phyloP scores from a whole-genome alignment of 2,113 vertebrate genomes.

The Rhegmatorhina hoffmannsi region DNA sequence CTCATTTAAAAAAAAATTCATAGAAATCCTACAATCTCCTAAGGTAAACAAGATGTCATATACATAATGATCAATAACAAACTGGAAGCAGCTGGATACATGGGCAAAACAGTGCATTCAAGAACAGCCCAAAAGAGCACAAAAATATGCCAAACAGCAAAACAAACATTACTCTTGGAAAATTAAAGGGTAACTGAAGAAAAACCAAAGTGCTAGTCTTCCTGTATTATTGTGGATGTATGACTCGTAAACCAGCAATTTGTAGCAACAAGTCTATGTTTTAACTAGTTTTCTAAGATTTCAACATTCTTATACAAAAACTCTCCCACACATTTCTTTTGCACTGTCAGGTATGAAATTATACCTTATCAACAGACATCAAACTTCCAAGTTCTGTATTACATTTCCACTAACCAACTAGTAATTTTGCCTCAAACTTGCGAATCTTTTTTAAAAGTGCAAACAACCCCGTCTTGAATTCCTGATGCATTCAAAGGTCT shows the following conservation, averaged over 20 bases:
- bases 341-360: not conserved
- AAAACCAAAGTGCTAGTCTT: not conserved
- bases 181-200: not conserved
- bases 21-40: not conserved
- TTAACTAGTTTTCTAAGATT: not conserved
- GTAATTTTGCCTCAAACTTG: not conserved
- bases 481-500: not conserved
- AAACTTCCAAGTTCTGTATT: not conserved
- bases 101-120: not conserved
- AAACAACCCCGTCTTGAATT: not conserved
- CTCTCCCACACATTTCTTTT: not conserved
- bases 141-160: not conserved
- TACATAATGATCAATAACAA: not conserved
- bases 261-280: not conserved
- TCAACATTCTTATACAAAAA: not conserved
- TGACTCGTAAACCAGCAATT: not conserved
- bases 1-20: not conserved
- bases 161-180: not conserved
- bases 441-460: not conserved
- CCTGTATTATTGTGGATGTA: not conserved
- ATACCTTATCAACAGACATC: not conserved
- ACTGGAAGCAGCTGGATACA: not conserved
- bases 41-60: not conserved
- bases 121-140: not conserved
- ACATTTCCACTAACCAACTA: not conserved